A percentile compares a stretch with the other conserved stretches of the same genome.
phyloP scores from a whole-genome alignment of 2,888 invertebrate species.

The Brenthis ino region DNA sequence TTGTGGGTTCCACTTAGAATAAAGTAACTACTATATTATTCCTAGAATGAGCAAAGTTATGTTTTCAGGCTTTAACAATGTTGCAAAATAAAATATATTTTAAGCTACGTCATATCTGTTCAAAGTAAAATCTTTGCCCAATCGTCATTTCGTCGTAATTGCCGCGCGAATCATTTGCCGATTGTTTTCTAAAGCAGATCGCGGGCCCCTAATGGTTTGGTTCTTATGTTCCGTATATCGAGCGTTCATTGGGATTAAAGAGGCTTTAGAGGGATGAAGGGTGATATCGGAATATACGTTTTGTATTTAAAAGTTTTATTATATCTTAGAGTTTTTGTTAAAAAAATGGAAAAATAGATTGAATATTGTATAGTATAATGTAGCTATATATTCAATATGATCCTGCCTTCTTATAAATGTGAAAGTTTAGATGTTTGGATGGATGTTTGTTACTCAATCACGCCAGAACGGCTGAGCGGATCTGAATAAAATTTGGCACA shows the following conservation, averaged over 20 bases:
- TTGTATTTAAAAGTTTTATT: not conserved
- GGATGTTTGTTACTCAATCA: too few relatives aligned
- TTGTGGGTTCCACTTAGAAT: too few relatives aligned
- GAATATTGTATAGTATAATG: not conserved
- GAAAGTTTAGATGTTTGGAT: too few relatives aligned
- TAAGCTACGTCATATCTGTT: conserved; percentile 3
- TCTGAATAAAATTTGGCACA: too few relatives aligned
- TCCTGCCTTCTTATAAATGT: too few relatives aligned
- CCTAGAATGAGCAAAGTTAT: not conserved
- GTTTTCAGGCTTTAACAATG: not conserved
- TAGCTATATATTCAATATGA: too few relatives aligned
- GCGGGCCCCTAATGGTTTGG: conserved; percentile 40
- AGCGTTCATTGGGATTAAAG: conserved; percentile 43
- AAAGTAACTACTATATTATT: too few relatives aligned
- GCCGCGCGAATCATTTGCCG: conserved; percentile 65
- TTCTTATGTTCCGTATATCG: conserved; percentile 42
- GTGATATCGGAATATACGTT: conserved; percentile 11
- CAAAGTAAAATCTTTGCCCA: conserved; percentile 43
- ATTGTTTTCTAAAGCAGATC: conserved; percentile 56
- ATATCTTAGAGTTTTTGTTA: not conserved
- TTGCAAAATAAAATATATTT: not conserved
- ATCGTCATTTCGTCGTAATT: conserved; percentile 65
- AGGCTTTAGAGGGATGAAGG: conserved; percentile 28
- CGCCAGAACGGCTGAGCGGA: too few relatives aligned
- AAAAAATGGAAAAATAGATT: not conserved